Conservation (phyloP, 1,140 invertebrate species). For the Colletes gigas region DNA sequence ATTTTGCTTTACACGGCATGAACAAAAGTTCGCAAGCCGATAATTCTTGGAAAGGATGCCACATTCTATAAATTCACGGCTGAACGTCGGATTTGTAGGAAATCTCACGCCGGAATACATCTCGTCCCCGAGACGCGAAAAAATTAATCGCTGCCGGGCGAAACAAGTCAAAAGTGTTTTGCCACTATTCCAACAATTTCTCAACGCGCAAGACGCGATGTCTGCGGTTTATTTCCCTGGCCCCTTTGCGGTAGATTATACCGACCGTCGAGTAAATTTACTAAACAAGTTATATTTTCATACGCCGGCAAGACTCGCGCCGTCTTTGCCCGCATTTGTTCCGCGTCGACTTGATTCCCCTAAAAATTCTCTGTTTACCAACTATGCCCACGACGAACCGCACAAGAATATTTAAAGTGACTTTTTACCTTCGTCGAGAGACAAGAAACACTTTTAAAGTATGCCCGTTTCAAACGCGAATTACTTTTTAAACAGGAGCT, state of each 20-base stretch:
- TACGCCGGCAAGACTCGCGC: constrained; percentile 43
- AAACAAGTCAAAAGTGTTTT: not conserved
- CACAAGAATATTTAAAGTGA: constrained; percentile 27
- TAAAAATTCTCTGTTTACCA: constrained; percentile 53
- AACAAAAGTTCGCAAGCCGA: not conserved
- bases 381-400: constrained; percentile 10
- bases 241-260: constrained; percentile 41
- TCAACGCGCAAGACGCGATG: not conserved
- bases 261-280: constrained; percentile 49
- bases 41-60: constrained; percentile 17
- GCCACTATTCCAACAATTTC: not conserved
- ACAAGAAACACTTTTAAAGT: too few relatives aligned
- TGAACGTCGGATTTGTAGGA: constrained; percentile 14
- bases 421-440: too few relatives aligned
- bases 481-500: too few relatives aligned
- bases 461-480: too few relatives aligned
- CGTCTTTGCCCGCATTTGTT: constrained; percentile 36
- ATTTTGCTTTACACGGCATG: not conserved
- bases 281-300: constrained; percentile 60
- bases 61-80: constrained; percentile 27
- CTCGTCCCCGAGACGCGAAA: not conserved
- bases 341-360: constrained; percentile 43
- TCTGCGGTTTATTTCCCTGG: constrained; percentile 8
- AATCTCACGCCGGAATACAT: constrained; percentile 18
- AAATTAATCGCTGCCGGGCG: constrained; percentile 1